Base-by-base conservation (phyloP, 2,113 vertebrate genomes). In the Dipodomys merriami region DNA sequence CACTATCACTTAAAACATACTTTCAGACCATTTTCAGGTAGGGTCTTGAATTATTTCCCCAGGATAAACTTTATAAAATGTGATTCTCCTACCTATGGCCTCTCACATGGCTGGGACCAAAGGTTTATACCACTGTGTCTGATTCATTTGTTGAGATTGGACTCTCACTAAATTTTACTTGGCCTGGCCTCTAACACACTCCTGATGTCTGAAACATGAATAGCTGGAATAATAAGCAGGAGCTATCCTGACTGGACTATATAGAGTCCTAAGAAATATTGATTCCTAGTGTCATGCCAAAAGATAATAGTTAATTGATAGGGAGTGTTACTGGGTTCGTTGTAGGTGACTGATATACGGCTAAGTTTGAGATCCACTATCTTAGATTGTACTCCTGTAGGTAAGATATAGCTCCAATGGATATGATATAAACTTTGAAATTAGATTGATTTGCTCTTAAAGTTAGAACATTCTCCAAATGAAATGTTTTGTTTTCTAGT, bases 271-370 rank as follows among this genome's bases (percentile, higher is more conserved):
- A 86, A 65, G 30, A 57, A 60, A 64, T 27, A 35, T 7, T 20
- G 33, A 67, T 67, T 53, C n/a, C 22, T 83, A 20, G 13, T 65
- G 44, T 65, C 23, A 86, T 73, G 19, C 35, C 27, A 13, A 72
- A 68, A 65, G 68, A 39, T 46, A 13, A 77, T 95, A 10, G 64
- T 82, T 95, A 15, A 53, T 78, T 90, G 8, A 2, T 19, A 57
- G 6, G 1, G 6, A 12, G 2, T 74, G 0, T 5, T 46, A 2
- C 57, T 86, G 20, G 33, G 0, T 73, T 25, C 13, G 25, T n/a
- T 1, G 5, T 16, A 71, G 86, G 5, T 73, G 76, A 77, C 53
- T 71, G 49, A 60, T 68, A 6, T 35, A 53, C 9, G 49, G 15
- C 15, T 3, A 83, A 49, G 7, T 64, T 76, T 86, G 27, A 83